Percentiles rank a stretch among this genome's conserved stretches.
These are phyloP conservation scores for Syrmaticus mikado DNA, from an alignment of 2,113 vertebrate genomes.

Conservation along the genomic window DNA sequence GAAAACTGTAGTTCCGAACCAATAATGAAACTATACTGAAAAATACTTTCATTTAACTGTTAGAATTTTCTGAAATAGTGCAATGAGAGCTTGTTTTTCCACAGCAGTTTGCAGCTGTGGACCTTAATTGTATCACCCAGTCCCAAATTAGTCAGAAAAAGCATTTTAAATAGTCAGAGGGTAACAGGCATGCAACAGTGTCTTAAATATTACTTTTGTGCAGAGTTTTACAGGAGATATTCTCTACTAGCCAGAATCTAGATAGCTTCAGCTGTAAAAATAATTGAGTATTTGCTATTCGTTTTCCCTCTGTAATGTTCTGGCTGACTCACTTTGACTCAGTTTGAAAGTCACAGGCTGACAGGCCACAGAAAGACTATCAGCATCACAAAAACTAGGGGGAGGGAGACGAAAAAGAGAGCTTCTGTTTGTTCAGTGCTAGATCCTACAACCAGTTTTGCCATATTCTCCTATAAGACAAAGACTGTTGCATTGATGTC, in stretches of 20 bases:
- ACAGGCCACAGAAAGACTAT: neutral
- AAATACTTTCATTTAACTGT: neutral
- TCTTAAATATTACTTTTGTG: neutral
- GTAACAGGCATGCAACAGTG: neutral
- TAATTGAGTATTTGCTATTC: neutral
- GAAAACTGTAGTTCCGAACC: neutral
- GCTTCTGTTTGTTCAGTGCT: neutral
- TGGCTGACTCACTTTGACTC: neutral
- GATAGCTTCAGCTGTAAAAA: slow-evolving; percentile 2
- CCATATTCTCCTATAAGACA: neutral
- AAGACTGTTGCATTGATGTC: neutral
- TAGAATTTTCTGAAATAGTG: neutral
- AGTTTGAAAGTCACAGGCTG: neutral
- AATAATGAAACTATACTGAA: neutral
- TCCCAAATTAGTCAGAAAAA: neutral
- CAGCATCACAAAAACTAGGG: neutral
- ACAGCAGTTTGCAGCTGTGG: neutral
- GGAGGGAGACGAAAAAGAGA: neutral
- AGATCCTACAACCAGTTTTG: neutral
- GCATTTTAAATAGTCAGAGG: neutral
- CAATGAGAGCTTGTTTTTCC: neutral
- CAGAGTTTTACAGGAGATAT: neutral
- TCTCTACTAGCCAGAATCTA: neutral
- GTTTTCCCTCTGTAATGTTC: neutral
- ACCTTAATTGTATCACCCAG: neutral